These are phyloP conservation scores for Cryptoprocta ferox DNA, from an alignment of 2,797 vertebrate genomes.

Conservation along the genomic window DNA sequence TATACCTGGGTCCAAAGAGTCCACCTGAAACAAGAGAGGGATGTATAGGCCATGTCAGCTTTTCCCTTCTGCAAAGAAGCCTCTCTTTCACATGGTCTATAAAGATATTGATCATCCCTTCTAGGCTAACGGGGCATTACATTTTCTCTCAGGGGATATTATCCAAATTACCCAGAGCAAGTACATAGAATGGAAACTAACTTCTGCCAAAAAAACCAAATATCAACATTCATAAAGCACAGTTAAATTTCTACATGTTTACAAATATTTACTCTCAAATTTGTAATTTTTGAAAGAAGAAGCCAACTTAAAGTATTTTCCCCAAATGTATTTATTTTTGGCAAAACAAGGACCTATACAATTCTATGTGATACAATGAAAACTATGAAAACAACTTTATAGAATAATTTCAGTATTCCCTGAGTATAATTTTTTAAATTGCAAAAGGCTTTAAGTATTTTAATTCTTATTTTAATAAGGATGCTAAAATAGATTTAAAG, in stretches of 20 bases:
- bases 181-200: not conserved
- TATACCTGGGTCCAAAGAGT: not conserved
- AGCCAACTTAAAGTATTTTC: not conserved
- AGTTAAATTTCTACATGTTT: not conserved
- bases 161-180: conserved; percentile 1
- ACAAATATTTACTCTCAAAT: not conserved
- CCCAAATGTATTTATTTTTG: not conserved
- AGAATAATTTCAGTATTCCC: not conserved
- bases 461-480: not conserved
- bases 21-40: not conserved
- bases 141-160: not conserved
- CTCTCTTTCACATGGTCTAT: not conserved
- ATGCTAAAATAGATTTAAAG: not conserved
- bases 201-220: conserved; percentile 24
- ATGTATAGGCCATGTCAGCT: not conserved
- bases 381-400: not conserved
- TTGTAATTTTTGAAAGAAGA: not conserved
- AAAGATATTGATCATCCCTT: not conserved
- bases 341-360: not conserved
- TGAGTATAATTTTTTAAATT: not conserved
- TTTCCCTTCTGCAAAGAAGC: not conserved
- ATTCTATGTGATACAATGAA: not conserved
- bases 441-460: not conserved
- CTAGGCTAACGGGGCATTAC: not conserved
- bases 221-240: not conserved